These are phyloP conservation scores for Xenopus laevis DNA, from an alignment of 2,113 vertebrate genomes.

Conservation along the genomic window DNA sequence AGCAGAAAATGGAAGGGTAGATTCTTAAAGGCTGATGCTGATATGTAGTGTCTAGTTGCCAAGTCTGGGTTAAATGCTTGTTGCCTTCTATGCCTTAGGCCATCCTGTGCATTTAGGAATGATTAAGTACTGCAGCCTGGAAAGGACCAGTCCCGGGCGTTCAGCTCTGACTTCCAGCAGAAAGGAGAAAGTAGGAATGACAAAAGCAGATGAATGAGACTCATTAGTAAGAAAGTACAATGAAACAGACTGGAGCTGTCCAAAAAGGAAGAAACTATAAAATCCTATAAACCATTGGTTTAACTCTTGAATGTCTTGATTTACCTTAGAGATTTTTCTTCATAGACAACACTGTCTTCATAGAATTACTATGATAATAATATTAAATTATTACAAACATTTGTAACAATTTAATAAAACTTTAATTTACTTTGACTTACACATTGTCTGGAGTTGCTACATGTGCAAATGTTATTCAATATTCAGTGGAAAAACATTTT, in stretches of 20 bases:
- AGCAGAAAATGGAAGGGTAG: too few species aligned
- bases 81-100: conserved; percentile 83
- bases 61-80: conserved; percentile 84
- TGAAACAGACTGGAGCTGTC: conserved; percentile 80
- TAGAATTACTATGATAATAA: too few species aligned
- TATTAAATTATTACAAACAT: too few species aligned
- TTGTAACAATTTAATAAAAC: too few species aligned
- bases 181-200: conserved; percentile 81
- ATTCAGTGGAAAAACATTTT: background rate
- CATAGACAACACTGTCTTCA: too few species aligned
- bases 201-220: conserved; percentile 85
- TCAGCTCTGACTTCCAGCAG: conserved; percentile 86
- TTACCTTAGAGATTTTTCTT: conserved; percentile 14
- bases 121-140: conserved; percentile 84
- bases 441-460: background rate
- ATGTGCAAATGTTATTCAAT: background rate
- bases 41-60: conserved; percentile 67
- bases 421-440: background rate
- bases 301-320: conserved; percentile 75
- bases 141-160: conserved; percentile 86
- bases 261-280: conserved; percentile 72
- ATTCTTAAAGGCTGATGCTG: conserved; percentile 54
- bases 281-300: conserved; percentile 70
- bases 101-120: conserved; percentile 83
- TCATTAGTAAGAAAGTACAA: conserved; percentile 81